These are phyloP conservation scores for Hiodon tergisus DNA, from an alignment of 2,113 vertebrate genomes.

Conservation along the genomic window DNA sequence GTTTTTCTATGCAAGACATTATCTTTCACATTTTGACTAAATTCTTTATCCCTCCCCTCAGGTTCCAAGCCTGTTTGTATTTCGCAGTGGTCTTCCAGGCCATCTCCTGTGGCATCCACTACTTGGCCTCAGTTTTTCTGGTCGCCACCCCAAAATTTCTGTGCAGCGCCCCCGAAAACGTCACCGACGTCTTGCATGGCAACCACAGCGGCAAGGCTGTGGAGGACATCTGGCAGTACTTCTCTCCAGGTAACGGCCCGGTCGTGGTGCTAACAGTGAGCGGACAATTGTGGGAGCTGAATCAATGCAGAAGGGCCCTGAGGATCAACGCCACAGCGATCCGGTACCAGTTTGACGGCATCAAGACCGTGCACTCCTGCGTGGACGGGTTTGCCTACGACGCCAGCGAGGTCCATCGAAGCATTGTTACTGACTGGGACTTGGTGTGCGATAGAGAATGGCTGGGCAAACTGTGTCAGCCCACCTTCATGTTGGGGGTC, in stretches of 20 bases:
- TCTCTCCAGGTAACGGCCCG: conserved; percentile 52
- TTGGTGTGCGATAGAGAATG: conserved; percentile 84
- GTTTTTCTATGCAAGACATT: too few species aligned
- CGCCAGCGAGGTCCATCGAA: conserved; percentile 68
- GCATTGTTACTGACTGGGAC: conserved; percentile 81
- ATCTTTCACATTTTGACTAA: background rate
- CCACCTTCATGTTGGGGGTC: conserved; percentile 86
- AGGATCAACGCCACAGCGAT: conserved; percentile 49
- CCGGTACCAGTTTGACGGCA: conserved; percentile 66
- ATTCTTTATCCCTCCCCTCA: conserved; percentile 40
- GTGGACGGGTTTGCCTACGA: conserved; percentile 72
- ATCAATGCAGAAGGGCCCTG: conserved; percentile 65
- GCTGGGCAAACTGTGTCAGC: conserved; percentile 81
- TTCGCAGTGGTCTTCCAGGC: conserved; percentile 83
- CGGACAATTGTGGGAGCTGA: conserved; percentile 84
- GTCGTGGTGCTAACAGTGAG: conserved; percentile 65
- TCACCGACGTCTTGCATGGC: conserved; percentile 64
- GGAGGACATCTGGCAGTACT: conserved; percentile 65
- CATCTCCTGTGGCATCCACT: conserved; percentile 85
- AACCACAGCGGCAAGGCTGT: conserved; percentile 63
- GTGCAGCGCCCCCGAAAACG: conserved; percentile 67
- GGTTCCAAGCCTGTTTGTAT: conserved; percentile 85
- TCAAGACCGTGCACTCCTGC: conserved; percentile 65
- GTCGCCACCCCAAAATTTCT: conserved; percentile 76
- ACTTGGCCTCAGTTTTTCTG: conserved; percentile 85